Conservation (phyloP, 2,888 invertebrate genomes). For the Gnatocerus cornutus region DNA sequence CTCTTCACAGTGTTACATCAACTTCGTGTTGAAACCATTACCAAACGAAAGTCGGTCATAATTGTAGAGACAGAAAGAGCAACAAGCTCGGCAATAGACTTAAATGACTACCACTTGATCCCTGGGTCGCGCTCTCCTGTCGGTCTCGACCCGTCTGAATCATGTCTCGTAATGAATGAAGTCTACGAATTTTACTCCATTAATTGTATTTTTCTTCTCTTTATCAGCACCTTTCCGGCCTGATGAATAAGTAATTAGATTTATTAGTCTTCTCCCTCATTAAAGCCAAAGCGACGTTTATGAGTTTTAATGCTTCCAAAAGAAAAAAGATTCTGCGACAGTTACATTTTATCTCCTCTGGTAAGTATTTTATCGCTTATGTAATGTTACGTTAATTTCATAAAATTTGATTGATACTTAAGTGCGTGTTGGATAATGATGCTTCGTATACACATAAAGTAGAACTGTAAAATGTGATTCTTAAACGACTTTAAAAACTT, state of each 20-base stretch:
- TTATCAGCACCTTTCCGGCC: conserved; percentile 17
- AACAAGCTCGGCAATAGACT: conserved; percentile 52
- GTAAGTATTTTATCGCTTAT: conserved; percentile 39
- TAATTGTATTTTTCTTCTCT: conserved; percentile 2
- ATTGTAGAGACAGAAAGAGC: conserved; percentile 43
- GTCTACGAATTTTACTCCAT: conserved; percentile 37
- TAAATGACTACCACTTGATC: conserved; percentile 67
- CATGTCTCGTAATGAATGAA: conserved; percentile 52
- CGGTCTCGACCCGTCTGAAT: conserved; percentile 61
- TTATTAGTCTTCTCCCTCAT: conserved; percentile 30
- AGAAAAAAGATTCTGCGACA: conserved; percentile 17
- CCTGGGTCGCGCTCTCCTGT: conserved; percentile 63
- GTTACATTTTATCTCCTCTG: conserved; percentile 19
- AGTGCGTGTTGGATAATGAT: conserved; percentile 44
- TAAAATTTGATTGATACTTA: conserved; percentile 47
- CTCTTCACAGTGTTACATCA: conserved; percentile 17
- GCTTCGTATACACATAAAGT: conserved; percentile 27
- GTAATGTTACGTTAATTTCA: conserved; percentile 44
- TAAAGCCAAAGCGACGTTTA: conserved; percentile 34
- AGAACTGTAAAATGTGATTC: conserved; percentile 33
- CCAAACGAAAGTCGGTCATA: conserved; percentile 41
- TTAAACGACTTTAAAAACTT: conserved; percentile 35
- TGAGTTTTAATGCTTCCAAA: conserved; percentile 7
- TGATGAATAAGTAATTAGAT: conserved; percentile 21
- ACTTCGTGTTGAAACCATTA: conserved; percentile 32